Conservation (phyloP, 1,140 invertebrate species). For the Ostrea denselamellosa region DNA sequence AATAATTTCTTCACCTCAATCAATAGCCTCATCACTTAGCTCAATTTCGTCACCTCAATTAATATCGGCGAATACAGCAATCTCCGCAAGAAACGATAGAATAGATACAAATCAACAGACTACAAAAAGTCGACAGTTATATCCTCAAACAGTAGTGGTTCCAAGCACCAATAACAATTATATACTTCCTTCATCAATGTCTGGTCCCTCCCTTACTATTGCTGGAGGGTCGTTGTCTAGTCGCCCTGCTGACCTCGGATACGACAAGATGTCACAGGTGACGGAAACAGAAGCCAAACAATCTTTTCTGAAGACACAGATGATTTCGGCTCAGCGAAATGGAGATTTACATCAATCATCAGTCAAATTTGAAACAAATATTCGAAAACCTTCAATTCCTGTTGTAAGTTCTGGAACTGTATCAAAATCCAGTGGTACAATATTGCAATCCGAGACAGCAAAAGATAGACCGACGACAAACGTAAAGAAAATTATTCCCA, state of each 20-base stretch:
- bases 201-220: background rate
- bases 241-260: constrained; percentile 4
- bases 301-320: background rate
- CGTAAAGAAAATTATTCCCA: background rate
- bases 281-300: background rate
- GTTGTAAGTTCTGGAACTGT: background rate
- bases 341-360: background rate
- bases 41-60: background rate
- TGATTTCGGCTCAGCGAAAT: background rate
- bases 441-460: background rate
- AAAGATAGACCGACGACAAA: background rate
- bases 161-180: constrained; percentile 5
- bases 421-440: background rate
- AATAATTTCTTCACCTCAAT: background rate
- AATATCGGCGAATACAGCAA: background rate
- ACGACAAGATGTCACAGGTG: constrained; percentile 6
- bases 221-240: background rate
- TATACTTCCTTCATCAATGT: background rate
- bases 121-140: background rate
- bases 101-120: background rate
- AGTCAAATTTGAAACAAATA: background rate
- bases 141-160: background rate
- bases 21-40: background rate
- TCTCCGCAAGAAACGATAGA: no score
- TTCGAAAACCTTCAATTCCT: background rate